Evolutionary conservation across 1,140 invertebrate species (phyloP), one percentile per base, ranked within the genome.

Genomic region (Portunus trituberculatus): DNA sequence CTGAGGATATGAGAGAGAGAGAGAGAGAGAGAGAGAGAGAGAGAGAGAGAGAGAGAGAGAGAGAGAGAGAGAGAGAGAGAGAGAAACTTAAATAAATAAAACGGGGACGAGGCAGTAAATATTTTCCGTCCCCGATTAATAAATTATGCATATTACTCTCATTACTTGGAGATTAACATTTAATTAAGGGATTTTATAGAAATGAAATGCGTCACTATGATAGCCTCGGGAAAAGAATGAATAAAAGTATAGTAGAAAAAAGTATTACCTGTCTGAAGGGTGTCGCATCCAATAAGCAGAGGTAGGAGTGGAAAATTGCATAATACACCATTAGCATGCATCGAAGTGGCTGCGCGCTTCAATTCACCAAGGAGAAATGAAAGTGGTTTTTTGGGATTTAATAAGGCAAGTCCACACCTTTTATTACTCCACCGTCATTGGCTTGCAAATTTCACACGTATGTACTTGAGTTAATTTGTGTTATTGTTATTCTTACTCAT

Each of bases 51-150:
- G 67, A n/a, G 67, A 76, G 67, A n/a, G 67, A 76, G 67, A n/a
- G 67, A n/a, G 67, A 76, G 67, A n/a, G 67, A 76, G 67, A n/a
- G 67, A 76, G 67, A n/a, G 67, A 76, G 67, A n/a, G 67, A 76
- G 67, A n/a, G 67, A 76, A 20, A 76, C 4, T 76, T 7, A 76
- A 76, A 76, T 76, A 76, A n/a, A 76, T 20, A 76, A 76, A n/a
- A 20, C n/a, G 67, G 67, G 67, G n/a, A n/a, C 67, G 20, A 76
- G 67, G 67, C 67, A 76, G 67, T 76, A 76, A 76, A 76, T 76
- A 76, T n/a, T 76, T 76, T 76, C 67, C 67, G 67, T 76, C 67
- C 67, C 20, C 25, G n/a, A 76, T 76, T 76, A 76, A 76, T 76
- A 76, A n/a, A 76, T 76, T 76, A 76, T 76, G 67, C 67, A 76